phyloP scores from a whole-genome alignment of 2,797 vertebrate species.

The Crocidura indochinensis region DNA sequence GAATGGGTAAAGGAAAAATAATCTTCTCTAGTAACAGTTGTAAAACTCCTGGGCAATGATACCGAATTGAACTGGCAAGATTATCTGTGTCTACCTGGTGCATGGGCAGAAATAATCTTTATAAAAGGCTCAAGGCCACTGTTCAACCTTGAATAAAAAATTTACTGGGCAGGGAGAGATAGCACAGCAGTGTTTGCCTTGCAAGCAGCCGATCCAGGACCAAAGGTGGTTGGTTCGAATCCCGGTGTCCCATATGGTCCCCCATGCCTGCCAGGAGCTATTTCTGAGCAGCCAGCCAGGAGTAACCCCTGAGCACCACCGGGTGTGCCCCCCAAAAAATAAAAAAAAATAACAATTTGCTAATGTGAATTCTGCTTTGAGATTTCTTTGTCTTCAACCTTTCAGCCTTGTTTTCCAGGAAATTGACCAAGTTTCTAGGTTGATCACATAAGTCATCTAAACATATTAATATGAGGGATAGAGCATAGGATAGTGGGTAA shows the following conservation, averaged over 20 bases:
- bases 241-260: too few species aligned
- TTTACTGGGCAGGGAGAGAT: too few species aligned
- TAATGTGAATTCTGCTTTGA: slow-evolving; percentile 41
- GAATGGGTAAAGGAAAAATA: not conserved
- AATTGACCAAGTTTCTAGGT: slow-evolving; percentile 5
- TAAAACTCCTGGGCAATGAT: slow-evolving; percentile 36
- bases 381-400: slow-evolving; percentile 55
- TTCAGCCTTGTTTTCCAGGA: slow-evolving; percentile 36
- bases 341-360: too few species aligned
- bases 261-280: too few species aligned
- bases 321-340: too few species aligned
- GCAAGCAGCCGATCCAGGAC: too few species aligned
- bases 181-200: too few species aligned
- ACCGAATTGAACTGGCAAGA: not conserved
- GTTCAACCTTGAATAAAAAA: slow-evolving; percentile 49
- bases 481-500: too few species aligned
- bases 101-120: not conserved
- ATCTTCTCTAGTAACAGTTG: not conserved
- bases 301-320: too few species aligned
- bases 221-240: too few species aligned
- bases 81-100: not conserved
- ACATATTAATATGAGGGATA: too few species aligned
- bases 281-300: too few species aligned
- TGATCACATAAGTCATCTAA: not conserved
- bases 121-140: not conserved